phyloP scores from a whole-genome alignment of 2,888 invertebrate genomes.

The Volucella zonaria region DNA sequence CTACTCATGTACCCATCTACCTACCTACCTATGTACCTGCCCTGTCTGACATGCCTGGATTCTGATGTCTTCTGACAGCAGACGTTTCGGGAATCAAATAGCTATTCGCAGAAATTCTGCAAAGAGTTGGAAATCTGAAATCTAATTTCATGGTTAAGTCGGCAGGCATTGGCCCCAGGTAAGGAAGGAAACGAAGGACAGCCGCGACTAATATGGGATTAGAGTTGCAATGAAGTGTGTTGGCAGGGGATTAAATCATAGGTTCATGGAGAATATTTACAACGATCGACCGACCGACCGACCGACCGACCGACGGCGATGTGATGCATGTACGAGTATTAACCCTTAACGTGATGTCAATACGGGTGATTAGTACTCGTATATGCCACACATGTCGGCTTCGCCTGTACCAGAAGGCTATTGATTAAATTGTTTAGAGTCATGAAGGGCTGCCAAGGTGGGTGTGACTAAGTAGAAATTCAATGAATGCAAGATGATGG shows the following conservation, averaged over 20 bases:
- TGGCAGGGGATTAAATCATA: conserved; percentile 45
- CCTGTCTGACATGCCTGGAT: conserved; percentile 38
- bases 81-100: conserved; percentile 45
- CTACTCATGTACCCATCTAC: conserved; percentile 14
- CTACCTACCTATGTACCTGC: conserved; percentile 19
- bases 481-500: not conserved
- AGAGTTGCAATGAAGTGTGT: conserved; percentile 7
- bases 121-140: conserved; percentile 57
- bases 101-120: conserved; percentile 60
- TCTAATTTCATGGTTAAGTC: conserved; percentile 65
- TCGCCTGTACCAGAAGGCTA: not conserved
- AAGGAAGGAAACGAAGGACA: conserved; percentile 41
- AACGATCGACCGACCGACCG: not conserved
- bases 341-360: conserved; percentile 41
- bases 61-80: conserved; percentile 51
- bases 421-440: conserved; percentile 23
- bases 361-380: conserved; percentile 45
- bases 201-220: conserved; percentile 54
- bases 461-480: conserved; percentile 1
- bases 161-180: conserved; percentile 38
- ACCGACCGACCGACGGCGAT: not conserved
- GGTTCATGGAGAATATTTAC: not conserved
- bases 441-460: not conserved
- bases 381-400: conserved; percentile 22
- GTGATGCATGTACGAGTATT: conserved; percentile 4